Evolutionary conservation across 2,888 invertebrate species (phyloP), one percentile per base, ranked within the genome.

Genomic region (Entomobrya multifasciata): DNA sequence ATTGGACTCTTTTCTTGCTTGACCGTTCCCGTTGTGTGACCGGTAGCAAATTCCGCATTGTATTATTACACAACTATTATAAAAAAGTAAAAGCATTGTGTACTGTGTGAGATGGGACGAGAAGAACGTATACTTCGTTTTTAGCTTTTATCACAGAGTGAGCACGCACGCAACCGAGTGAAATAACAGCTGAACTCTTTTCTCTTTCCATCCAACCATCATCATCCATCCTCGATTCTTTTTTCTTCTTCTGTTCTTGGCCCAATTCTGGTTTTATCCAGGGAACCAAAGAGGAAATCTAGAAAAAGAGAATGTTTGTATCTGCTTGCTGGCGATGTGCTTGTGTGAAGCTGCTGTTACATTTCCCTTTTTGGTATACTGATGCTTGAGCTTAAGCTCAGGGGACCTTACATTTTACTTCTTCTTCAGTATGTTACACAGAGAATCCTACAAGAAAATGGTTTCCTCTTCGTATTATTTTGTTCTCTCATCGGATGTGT

Each of bases 141-240:
- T n/a, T 81, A 60, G 78, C 70, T 78, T 83, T 84, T 84, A 84
- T 84, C 84, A 84, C 60, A 57, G 70, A 57, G n/a, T 67, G 47
- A 78, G 84, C 84, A 84, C 70, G 84, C 84, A 84, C 84, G 84
- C 84, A 84, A 78, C 84, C 78, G 49, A 84, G 78, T 84, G 78
- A 84, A 84, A 84, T 84, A 78, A 78, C 84, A 70, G 78, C 78
- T 84, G 78, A 77, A 84, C 78, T 77, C 30, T 47, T 78, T 49
- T 65, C 49, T 70, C 49, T 44, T 57, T 62, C 36, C 62, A 70
- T 55, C 80, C 36, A 17, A 52, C 44, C 72, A 72, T 70, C 70
- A 49, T 74, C 52, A 30, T 57, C 84, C 78, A 78, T 77, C 77
- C 70, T 41, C 70, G 70, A 60, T 84, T 84, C 77, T 57, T 55